Conservation (phyloP, 2,888 invertebrate genomes). For the Cotesia congregata region DNA sequence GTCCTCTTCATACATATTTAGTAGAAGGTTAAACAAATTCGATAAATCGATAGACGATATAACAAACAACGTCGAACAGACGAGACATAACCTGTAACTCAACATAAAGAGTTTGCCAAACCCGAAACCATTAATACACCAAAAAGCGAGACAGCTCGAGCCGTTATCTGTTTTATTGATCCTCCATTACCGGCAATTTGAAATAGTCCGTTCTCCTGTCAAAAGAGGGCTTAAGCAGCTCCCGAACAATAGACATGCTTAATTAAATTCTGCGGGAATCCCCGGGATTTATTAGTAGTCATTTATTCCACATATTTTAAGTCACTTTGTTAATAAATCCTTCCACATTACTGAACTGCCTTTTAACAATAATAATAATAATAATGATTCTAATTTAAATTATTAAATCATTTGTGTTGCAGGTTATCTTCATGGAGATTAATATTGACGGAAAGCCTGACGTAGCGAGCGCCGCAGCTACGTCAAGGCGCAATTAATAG, state of each 20-base stretch:
- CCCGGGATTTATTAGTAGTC: background rate
- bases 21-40: background rate
- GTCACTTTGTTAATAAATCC: background rate
- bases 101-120: background rate
- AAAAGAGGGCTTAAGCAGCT: background rate
- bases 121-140: background rate
- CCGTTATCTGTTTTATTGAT: background rate
- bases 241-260: background rate
- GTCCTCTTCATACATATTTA: background rate
- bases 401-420: background rate
- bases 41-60: background rate
- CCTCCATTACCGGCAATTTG: background rate
- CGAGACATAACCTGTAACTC: too few relatives aligned
- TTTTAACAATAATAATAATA: background rate
- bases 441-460: background rate
- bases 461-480: background rate
- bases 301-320: background rate
- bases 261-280: background rate
- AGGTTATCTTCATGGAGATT: background rate
- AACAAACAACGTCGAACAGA: too few relatives aligned
- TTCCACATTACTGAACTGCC: background rate
- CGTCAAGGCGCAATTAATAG: slow-evolving; percentile 7
- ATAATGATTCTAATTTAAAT: background rate
- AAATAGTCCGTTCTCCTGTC: background rate
- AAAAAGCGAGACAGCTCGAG: background rate